These are phyloP conservation scores for Euproctis similis DNA, from an alignment of 2,888 invertebrate genomes.

Conservation along the genomic window DNA sequence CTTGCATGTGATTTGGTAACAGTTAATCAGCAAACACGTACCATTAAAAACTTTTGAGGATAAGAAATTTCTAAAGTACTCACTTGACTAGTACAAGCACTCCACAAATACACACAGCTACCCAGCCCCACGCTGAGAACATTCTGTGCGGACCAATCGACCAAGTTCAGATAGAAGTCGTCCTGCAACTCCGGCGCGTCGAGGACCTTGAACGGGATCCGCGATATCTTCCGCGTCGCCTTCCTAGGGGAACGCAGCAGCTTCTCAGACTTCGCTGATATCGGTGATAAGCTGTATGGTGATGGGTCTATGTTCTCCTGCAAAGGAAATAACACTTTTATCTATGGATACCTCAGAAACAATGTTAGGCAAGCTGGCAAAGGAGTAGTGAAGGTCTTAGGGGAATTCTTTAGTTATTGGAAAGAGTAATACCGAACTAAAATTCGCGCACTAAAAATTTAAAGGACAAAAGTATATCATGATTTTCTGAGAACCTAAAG, in stretches of 20 bases:
- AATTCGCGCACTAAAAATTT: too few species aligned
- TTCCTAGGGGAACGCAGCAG: constrained; percentile 95
- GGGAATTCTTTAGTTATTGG: too few species aligned
- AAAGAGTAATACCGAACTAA: too few species aligned
- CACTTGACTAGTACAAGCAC: constrained; percentile 97
- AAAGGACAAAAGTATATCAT: too few species aligned
- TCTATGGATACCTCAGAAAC: too few species aligned
- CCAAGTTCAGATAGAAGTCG: constrained; percentile 98
- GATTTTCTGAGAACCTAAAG: too few species aligned
- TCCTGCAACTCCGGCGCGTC: constrained; percentile 98
- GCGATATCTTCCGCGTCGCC: constrained; percentile 97
- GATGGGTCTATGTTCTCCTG: constrained; percentile 88
- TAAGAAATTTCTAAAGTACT: constrained; percentile 16
- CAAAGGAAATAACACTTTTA: too few species aligned
- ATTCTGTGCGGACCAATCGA: constrained; percentile 99
- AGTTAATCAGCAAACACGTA: too few species aligned
- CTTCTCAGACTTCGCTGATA: constrained; percentile 96
- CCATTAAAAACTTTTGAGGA: too few species aligned
- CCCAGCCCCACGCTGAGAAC: constrained; percentile 98
- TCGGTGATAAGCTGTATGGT: constrained; percentile 95
- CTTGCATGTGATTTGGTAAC: too few species aligned
- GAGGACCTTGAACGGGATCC: constrained; percentile 98
- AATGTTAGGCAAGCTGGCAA: too few species aligned
- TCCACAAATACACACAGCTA: constrained; percentile 99
- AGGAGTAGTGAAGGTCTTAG: too few species aligned